These are phyloP conservation scores for Ephialtes manifestator DNA, from an alignment of 2,888 invertebrate genomes.

Conservation along the genomic window DNA sequence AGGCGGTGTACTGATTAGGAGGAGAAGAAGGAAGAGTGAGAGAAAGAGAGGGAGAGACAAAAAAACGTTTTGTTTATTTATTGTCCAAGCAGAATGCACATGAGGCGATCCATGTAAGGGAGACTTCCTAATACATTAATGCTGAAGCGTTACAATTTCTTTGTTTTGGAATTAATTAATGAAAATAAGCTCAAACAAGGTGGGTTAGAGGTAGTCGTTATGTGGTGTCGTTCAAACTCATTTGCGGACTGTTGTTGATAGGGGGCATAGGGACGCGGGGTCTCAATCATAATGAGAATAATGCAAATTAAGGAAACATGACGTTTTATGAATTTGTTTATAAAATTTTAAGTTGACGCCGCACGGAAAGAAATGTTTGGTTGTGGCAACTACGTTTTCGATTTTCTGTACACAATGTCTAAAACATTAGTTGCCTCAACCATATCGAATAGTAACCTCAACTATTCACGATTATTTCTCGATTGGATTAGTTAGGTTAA, in stretches of 20 bases:
- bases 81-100: slow-evolving; percentile 7
- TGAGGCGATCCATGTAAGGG: not conserved
- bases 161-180: not conserved
- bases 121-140: not conserved
- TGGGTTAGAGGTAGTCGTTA: not conserved
- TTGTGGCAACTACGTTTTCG: too few species aligned
- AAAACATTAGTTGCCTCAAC: too few species aligned
- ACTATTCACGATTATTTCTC: too few species aligned
- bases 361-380: too few species aligned
- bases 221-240: not conserved
- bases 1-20: slow-evolving; percentile 51
- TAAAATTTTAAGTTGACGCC: too few species aligned
- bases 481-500: too few species aligned
- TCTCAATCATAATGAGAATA: too few species aligned
- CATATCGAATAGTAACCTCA: too few species aligned
- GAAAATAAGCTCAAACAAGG: not conserved
- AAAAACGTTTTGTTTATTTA: slow-evolving; percentile 30
- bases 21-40: slow-evolving; percentile 1
- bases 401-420: too few species aligned
- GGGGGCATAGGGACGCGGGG: too few species aligned
- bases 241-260: not conserved
- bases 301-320: too few species aligned
- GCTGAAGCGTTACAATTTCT: not conserved
- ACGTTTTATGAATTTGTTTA: too few species aligned
- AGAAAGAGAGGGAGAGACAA: not conserved